phyloP scores from a whole-genome alignment of 2,113 vertebrate genomes.

The Chaenogobius annularis region DNA sequence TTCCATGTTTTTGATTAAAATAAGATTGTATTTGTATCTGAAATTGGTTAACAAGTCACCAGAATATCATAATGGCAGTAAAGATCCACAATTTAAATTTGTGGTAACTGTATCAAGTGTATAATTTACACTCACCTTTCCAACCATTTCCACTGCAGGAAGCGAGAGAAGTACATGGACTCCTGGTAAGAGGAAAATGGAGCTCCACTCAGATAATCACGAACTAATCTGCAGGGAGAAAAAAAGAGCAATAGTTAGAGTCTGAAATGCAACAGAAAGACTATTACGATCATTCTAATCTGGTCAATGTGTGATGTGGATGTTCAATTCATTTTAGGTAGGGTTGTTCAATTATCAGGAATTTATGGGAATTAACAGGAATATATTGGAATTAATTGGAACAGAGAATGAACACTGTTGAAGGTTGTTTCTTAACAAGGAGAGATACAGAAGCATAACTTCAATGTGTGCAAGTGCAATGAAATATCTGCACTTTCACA shows the following conservation, averaged over 20 bases:
- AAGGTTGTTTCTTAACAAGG: too few species aligned
- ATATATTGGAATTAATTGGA: too few species aligned
- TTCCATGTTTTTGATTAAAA: background rate
- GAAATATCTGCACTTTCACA: too few species aligned
- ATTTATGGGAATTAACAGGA: too few species aligned
- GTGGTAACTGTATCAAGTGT: slow-evolving; percentile 9
- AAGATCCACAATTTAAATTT: background rate
- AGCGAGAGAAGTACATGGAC: slow-evolving; percentile 88
- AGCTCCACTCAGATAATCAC: slow-evolving; percentile 85
- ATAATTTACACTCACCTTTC: slow-evolving; percentile 81
- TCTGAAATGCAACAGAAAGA: slow-evolving; percentile 19
- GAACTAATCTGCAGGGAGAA: slow-evolving; percentile 78
- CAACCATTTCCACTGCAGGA: slow-evolving; percentile 95
- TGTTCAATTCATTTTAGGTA: background rate
- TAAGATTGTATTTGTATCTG: background rate
- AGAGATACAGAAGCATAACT: too few species aligned
- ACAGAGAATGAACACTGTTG: too few species aligned
- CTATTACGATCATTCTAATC: background rate
- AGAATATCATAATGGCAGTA: background rate
- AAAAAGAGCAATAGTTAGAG: slow-evolving; percentile 5
- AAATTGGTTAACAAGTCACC: background rate
- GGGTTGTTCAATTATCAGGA: background rate
- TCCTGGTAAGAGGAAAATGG: slow-evolving; percentile 90
- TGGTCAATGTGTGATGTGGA: background rate
- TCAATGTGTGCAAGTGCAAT: too few species aligned